phyloP scores from a whole-genome alignment of 2,888 invertebrate species.

The Drosophila koepferae region DNA sequence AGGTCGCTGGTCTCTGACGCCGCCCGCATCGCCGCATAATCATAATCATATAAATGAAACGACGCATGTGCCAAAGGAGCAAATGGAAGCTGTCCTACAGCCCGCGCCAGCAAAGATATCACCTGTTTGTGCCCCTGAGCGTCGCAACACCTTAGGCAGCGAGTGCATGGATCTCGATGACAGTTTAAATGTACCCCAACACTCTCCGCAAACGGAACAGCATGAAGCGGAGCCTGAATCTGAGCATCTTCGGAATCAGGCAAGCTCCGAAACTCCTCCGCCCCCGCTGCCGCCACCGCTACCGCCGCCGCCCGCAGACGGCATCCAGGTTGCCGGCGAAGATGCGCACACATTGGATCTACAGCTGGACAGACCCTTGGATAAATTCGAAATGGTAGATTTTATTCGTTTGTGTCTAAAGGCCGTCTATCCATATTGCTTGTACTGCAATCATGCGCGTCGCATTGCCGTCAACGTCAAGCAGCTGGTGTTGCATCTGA shows the following conservation, averaged over 20 bases:
- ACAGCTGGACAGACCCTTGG: constrained; percentile 90
- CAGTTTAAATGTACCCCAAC: constrained; percentile 34
- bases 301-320: constrained; percentile 76
- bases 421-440: constrained; percentile 89
- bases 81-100: not conserved
- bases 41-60: constrained; percentile 42
- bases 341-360: constrained; percentile 90
- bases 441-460: constrained; percentile 94
- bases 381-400: constrained; percentile 90
- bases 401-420: constrained; percentile 91
- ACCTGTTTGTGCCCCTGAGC: constrained; percentile 38
- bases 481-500: constrained; percentile 92
- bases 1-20: constrained; percentile 81
- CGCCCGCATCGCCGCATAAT: constrained; percentile 78
- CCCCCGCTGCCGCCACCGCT: constrained; percentile 35
- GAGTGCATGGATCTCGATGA: constrained; percentile 74
- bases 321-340: constrained; percentile 87
- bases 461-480: constrained; percentile 94
- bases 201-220: not conserved
- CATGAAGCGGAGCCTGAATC: not conserved
- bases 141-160: constrained; percentile 64
- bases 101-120: not conserved
- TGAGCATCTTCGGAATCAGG: not conserved
- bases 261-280: not conserved
- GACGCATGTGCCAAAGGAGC: constrained; percentile 31